Conservation (phyloP, 1,140 invertebrate species). For the Gerris buenoi region DNA sequence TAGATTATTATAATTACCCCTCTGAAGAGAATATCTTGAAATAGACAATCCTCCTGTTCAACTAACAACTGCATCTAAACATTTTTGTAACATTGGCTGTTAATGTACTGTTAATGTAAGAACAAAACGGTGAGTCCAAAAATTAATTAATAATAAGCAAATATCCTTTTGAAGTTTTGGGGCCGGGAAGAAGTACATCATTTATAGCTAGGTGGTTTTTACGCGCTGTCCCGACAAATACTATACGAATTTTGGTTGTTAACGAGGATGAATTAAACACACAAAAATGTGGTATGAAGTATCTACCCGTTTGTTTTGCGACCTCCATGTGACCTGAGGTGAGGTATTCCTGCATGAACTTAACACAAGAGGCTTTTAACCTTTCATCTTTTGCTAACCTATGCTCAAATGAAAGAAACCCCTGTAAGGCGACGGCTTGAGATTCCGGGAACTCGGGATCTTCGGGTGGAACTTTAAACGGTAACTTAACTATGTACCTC, state of each 20-base stretch:
- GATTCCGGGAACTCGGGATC: background rate
- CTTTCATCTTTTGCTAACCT: background rate
- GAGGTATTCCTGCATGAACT: background rate
- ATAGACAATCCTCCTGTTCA: background rate
- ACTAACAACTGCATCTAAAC: background rate
- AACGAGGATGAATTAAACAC: background rate
- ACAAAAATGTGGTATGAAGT: background rate
- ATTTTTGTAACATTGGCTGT: background rate
- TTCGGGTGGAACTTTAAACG: background rate
- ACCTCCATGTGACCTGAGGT: background rate
- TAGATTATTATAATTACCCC: no score
- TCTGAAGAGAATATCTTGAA: background rate
- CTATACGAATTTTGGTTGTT: background rate
- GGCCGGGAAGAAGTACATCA: background rate
- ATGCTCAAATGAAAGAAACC: background rate
- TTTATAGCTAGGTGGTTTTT: background rate
- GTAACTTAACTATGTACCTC: background rate
- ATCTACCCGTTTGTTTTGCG: background rate
- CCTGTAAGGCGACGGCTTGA: background rate
- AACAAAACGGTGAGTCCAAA: background rate
- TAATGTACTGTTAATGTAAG: no score
- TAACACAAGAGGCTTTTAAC: background rate
- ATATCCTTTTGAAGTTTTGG: background rate
- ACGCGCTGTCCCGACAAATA: background rate
- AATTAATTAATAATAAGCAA: background rate